phyloP scores from a whole-genome alignment of 2,113 vertebrate species.

The Mellivora capensis region DNA sequence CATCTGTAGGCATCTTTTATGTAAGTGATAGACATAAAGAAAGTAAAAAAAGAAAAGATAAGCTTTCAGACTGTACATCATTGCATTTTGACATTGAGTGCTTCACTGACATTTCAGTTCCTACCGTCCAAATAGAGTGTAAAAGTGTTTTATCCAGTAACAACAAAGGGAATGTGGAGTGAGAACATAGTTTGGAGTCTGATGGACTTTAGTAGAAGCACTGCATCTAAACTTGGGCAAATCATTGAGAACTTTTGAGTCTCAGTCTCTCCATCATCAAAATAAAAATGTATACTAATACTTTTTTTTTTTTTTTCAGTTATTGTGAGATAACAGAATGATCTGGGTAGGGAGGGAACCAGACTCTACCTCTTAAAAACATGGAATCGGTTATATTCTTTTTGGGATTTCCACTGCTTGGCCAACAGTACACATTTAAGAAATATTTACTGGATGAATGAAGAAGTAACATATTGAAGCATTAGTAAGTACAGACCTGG shows the following conservation, averaged over 20 bases:
- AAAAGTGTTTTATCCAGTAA: not conserved
- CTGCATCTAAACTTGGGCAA: not conserved
- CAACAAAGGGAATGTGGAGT: not conserved
- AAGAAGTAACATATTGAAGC: not conserved
- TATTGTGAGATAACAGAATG: not conserved
- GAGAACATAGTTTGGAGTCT: not conserved
- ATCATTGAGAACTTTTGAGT: not conserved
- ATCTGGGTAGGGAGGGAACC: not conserved
- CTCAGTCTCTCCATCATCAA: constrained; percentile 15
- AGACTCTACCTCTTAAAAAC: not conserved
- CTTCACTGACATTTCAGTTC: constrained; percentile 41
- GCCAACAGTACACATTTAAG: not conserved
- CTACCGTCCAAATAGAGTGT: not conserved
- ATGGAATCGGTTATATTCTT: not conserved
- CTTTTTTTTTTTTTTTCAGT: not conserved
- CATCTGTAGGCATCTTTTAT: not conserved
- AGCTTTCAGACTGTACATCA: not conserved
- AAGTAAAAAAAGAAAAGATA: not conserved
- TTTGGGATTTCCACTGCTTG: not conserved
- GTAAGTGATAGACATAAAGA: constrained; percentile 21
- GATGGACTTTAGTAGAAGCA: not conserved
- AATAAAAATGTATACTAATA: not conserved
- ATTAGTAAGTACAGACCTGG: not conserved
- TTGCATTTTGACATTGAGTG: constrained; percentile 4
- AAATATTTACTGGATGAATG: not conserved